These are phyloP conservation scores for Drosophila limbata DNA, from an alignment of 2,888 invertebrate species.

Conservation along the genomic window DNA sequence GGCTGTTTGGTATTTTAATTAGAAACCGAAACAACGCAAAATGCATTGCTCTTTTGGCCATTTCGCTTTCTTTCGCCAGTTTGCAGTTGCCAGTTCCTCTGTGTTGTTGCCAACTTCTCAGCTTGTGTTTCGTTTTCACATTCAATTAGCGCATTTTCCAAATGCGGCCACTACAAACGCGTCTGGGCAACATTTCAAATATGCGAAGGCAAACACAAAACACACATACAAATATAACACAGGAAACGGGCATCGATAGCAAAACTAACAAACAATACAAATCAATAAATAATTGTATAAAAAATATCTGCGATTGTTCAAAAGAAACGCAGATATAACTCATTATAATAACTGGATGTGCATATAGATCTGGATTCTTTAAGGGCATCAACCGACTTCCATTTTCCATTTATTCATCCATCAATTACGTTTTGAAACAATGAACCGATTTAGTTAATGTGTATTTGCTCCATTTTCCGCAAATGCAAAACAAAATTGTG, in stretches of 20 bases:
- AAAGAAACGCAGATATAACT: background rate
- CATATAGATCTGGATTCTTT: too few relatives aligned
- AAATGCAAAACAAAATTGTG: too few relatives aligned
- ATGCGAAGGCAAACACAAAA: constrained; percentile 40
- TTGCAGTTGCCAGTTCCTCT: constrained; percentile 20
- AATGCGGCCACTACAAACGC: constrained; percentile 56
- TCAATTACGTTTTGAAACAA: too few relatives aligned
- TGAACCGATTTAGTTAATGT: too few relatives aligned
- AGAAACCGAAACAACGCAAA: constrained; percentile 76
- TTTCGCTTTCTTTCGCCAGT: constrained; percentile 55
- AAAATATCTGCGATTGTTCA: background rate
- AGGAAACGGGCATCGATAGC: constrained; percentile 21
- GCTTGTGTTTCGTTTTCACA: constrained; percentile 69
- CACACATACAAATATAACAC: constrained; percentile 34
- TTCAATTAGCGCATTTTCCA: constrained; percentile 77
- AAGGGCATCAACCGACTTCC: too few relatives aligned
- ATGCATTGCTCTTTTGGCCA: constrained; percentile 68
- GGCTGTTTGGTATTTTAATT: constrained; percentile 75
- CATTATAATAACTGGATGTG: background rate
- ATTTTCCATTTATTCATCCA: too few relatives aligned
- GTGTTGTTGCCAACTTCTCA: constrained; percentile 21
- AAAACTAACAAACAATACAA: constrained; percentile 19
- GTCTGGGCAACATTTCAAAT: constrained; percentile 53
- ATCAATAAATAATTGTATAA: constrained; percentile 18
- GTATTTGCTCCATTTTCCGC: too few relatives aligned